Evolutionary conservation across 2,888 invertebrate species (phyloP).

Genomic region (Noctua fimbriata): DNA sequence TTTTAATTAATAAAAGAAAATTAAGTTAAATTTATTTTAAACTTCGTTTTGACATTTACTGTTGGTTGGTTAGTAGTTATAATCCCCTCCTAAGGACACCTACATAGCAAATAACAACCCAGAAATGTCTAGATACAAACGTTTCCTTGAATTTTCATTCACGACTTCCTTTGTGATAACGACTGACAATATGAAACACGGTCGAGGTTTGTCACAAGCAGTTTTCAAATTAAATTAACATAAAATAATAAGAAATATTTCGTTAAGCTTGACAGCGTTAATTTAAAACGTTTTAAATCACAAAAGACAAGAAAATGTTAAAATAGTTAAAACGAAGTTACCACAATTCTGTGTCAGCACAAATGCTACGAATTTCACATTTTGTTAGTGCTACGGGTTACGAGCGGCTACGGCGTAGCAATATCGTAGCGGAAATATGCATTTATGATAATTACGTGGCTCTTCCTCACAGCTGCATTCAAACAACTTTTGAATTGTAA

Average conservation of each 20-base stretch:
- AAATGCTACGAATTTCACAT: constrained; percentile 55
- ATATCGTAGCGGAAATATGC: constrained; percentile 65
- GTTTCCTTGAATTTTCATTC: neutral
- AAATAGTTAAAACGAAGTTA: constrained; percentile 13
- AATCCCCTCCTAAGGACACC: neutral
- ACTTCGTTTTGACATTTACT: neutral
- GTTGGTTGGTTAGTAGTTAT: neutral
- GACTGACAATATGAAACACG: neutral
- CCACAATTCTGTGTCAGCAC: constrained; percentile 4
- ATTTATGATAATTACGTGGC: constrained; percentile 66
- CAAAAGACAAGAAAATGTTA: constrained; percentile 14
- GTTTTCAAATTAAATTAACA: neutral
- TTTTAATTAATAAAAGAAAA: too few species aligned
- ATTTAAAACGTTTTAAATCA: neutral
- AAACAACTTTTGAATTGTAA: constrained; percentile 55
- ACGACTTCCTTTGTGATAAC: neutral
- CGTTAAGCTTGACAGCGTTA: neutral
- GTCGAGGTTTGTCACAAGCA: neutral
- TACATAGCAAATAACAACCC: neutral
- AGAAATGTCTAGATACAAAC: neutral
- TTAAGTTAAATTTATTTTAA: neutral
- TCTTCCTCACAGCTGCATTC: constrained; percentile 44
- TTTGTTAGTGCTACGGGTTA: constrained; percentile 54
- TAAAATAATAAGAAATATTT: neutral
- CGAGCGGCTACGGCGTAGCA: constrained; percentile 66